A percentile compares a stretch with the other conserved stretches of the same genome.
phyloP scores from a whole-genome alignment of 2,888 invertebrate species.

The Eristalis pertinax region DNA sequence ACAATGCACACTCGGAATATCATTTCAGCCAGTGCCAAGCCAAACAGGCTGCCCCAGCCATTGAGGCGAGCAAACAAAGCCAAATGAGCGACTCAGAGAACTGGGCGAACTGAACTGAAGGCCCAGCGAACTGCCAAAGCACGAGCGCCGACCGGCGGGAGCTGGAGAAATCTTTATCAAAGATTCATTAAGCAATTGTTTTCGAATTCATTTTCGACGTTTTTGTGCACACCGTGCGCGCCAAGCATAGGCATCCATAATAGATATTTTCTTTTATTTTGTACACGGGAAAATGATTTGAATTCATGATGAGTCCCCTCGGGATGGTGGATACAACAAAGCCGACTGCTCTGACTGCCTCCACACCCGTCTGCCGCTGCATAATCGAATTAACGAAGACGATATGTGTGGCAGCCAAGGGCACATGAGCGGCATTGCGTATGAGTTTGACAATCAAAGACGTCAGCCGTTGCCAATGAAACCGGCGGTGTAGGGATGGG shows the following conservation, averaged over 20 bases:
- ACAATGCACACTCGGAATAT: constrained; percentile 12
- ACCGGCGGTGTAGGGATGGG: not conserved
- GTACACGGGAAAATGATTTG: constrained; percentile 51
- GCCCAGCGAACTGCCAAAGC: not conserved
- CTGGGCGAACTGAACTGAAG: not conserved
- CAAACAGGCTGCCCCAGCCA: not conserved
- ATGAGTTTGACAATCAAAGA: not conserved
- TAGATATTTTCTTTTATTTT: constrained; percentile 46
- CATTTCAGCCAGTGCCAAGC: not conserved
- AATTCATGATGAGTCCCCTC: constrained; percentile 56
- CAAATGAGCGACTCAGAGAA: constrained; percentile 24
- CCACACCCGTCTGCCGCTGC: not conserved
- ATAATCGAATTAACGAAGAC: not conserved
- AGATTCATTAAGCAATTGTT: constrained; percentile 65
- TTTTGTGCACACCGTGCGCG: constrained; percentile 8
- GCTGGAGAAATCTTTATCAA: constrained; percentile 42
- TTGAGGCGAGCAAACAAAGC: constrained; percentile 1
- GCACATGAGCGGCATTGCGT: not conserved
- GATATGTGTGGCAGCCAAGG: not conserved
- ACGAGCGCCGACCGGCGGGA: not conserved
- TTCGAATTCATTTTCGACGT: constrained; percentile 50
- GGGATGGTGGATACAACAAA: not conserved
- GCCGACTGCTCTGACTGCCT: not conserved
- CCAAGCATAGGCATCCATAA: constrained; percentile 28
- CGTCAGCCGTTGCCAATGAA: not conserved